phyloP scores from a whole-genome alignment of 2,888 invertebrate species.

The Dryococelus australis region DNA sequence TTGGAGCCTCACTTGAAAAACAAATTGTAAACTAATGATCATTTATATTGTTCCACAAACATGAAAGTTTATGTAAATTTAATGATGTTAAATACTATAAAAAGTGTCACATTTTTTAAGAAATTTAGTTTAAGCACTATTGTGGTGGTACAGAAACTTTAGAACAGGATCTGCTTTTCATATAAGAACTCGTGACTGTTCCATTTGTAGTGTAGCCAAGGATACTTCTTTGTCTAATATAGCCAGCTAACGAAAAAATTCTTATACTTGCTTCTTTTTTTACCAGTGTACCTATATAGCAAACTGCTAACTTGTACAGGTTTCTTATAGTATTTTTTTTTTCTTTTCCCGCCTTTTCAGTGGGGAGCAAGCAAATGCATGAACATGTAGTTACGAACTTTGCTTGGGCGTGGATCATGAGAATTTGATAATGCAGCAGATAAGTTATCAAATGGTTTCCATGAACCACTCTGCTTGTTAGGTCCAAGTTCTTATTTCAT shows the following conservation, averaged over 20 bases:
- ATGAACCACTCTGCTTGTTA: background rate
- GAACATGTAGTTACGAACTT: background rate
- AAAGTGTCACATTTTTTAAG: no score
- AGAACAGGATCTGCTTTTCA: no score
- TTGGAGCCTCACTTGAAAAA: no score
- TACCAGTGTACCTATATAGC: background rate
- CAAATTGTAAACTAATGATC: no score
- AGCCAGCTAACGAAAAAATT: background rate
- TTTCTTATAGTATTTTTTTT: background rate
- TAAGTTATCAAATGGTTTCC: background rate
- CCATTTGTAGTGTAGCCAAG: background rate
- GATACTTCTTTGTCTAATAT: background rate
- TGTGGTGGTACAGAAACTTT: no score
- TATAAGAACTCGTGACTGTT: no score
- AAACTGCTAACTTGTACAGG: background rate
- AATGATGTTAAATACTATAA: no score
- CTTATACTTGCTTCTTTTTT: background rate
- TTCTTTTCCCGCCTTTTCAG: background rate
- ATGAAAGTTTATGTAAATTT: no score
- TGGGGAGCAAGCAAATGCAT: background rate
- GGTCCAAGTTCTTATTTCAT: no score
- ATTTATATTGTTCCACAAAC: no score
- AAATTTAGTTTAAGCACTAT: no score
- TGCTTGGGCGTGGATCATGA: background rate
- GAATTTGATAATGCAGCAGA: background rate